phyloP scores from a whole-genome alignment of 2,888 invertebrate species.

The Ecliptopera silaceata region DNA sequence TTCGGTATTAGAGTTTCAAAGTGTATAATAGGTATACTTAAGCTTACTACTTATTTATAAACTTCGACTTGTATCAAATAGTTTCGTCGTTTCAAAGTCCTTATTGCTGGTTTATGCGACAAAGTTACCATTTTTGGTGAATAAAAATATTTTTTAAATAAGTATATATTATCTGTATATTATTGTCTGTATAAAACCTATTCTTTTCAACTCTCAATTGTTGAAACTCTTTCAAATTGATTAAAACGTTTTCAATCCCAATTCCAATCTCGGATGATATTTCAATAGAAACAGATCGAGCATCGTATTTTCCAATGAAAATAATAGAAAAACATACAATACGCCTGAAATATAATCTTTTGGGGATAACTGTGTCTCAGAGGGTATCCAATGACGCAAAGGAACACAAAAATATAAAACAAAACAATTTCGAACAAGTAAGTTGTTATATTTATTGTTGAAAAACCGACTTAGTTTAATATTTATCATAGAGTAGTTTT shows the following conservation, averaged over 20 bases:
- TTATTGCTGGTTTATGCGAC: too few relatives aligned
- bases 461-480: neutral
- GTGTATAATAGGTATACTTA: too few relatives aligned
- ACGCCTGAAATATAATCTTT: constrained; percentile 10
- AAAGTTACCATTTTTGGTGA: too few relatives aligned
- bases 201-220: constrained; percentile 20
- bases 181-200: constrained; percentile 11
- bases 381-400: constrained; percentile 7
- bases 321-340: constrained; percentile 19
- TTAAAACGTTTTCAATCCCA: constrained; percentile 23
- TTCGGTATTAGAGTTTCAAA: too few relatives aligned
- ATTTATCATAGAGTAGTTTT: too few relatives aligned
- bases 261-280: constrained; percentile 29
- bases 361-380: constrained; percentile 6
- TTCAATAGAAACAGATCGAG: constrained; percentile 31
- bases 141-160: too few relatives aligned
- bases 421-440: neutral
- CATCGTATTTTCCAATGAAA: constrained; percentile 24
- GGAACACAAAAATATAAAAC: neutral
- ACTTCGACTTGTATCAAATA: too few relatives aligned
- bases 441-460: too few relatives aligned
- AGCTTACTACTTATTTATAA: too few relatives aligned
- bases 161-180: too few relatives aligned
- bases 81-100: too few relatives aligned
- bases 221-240: constrained; percentile 28